A percentile compares a stretch with the other conserved stretches of the same genome.
phyloP scores from a whole-genome alignment of 2,888 invertebrate genomes.

The Sepioteuthis lessoniana region DNA sequence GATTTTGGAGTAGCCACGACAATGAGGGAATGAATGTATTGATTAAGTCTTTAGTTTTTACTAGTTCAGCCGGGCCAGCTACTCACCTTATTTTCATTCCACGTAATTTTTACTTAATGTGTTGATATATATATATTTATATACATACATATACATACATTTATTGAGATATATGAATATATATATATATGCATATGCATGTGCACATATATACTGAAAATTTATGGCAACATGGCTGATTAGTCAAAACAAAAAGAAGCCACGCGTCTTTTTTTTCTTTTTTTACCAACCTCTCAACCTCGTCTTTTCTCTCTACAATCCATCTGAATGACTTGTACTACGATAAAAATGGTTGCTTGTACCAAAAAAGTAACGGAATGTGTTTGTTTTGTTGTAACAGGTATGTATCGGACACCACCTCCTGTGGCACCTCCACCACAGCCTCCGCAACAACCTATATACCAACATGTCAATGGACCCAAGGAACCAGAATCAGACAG shows the following conservation, averaged over 20 bases:
- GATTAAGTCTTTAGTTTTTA: not conserved
- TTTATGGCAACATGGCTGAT: not conserved
- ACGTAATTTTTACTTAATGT: not conserved
- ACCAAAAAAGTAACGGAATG: constrained; percentile 47
- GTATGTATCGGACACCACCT: constrained; percentile 55
- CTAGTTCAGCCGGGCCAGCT: not conserved
- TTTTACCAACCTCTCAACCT: not conserved
- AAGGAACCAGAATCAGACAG: constrained; percentile 48
- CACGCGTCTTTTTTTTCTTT: not conserved
- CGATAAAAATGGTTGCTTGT: constrained; percentile 49
- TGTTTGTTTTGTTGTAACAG: constrained; percentile 50
- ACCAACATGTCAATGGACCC: constrained; percentile 50
- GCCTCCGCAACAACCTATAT: constrained; percentile 50
- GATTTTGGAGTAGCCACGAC: not conserved
- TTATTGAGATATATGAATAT: too few relatives aligned
- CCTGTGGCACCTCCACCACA: constrained; percentile 54
- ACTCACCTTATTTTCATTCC: not conserved
- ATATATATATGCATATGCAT: not conserved
- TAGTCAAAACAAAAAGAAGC: not conserved
- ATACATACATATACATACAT: not conserved
- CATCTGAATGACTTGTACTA: not conserved
- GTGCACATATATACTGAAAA: not conserved
- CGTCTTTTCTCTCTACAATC: not conserved
- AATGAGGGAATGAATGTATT: not conserved
- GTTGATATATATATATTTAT: constrained; percentile 39